A percentile compares a stretch with the other conserved stretches of the same genome.
Evolutionary conservation across 1,140 invertebrate genomes (phyloP).

Genomic region (Lepidostoma basale): DNA sequence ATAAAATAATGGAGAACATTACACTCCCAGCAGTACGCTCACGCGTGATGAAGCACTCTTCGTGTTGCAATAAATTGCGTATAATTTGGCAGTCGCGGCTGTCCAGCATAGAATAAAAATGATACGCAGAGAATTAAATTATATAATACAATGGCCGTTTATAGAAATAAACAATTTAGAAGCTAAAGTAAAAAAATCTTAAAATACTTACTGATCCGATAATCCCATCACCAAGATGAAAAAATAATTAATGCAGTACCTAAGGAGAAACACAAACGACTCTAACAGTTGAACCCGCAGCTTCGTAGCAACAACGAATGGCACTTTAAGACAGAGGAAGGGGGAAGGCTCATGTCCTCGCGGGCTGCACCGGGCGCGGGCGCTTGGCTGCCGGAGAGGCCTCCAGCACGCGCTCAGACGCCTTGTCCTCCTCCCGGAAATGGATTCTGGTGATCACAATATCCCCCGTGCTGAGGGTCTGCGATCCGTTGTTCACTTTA

Average conservation of each 20-base stretch:
- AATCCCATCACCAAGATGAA: slow-evolving; percentile 15
- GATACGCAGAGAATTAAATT: not conserved
- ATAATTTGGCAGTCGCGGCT: not conserved
- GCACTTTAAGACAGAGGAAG: slow-evolving; percentile 27
- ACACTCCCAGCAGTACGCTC: too few species aligned
- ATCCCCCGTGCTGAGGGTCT: slow-evolving; percentile 91
- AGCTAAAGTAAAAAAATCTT: slow-evolving; percentile 12
- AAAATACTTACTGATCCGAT: slow-evolving; percentile 23
- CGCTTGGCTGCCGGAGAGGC: slow-evolving; percentile 57
- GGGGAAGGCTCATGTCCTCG: slow-evolving; percentile 21
- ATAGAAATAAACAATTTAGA: not conserved
- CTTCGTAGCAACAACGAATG: slow-evolving; percentile 26
- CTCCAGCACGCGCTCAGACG: slow-evolving; percentile 62
- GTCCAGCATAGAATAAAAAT: not conserved
- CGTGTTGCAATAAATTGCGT: not conserved
- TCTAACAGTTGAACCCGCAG: not conserved
- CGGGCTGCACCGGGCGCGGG: slow-evolving; percentile 28
- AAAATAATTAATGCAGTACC: not conserved
- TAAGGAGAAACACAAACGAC: not conserved
- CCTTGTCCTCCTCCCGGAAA: slow-evolving; percentile 72
- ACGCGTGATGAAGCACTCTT: not conserved
- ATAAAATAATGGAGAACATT: not conserved
- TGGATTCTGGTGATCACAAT: slow-evolving; percentile 91
- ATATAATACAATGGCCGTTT: slow-evolving; percentile 16
- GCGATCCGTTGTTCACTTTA: slow-evolving; percentile 60